A percentile compares a stretch with the other conserved stretches of the same genome.
Conservation (phyloP, 2,113 vertebrate genomes). For the Ophiodon elongatus region DNA sequence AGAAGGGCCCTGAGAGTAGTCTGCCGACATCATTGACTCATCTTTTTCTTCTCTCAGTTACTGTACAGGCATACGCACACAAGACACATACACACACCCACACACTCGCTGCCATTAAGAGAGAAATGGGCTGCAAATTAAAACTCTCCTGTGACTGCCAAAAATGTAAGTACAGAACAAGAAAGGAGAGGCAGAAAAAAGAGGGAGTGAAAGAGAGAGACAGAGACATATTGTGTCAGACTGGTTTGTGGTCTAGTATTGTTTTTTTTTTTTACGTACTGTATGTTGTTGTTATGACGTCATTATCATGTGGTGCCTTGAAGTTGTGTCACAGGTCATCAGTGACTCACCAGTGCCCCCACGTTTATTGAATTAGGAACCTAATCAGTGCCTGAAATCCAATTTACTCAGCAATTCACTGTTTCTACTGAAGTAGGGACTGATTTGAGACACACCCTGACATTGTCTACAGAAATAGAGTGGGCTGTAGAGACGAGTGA, state of each 20-base stretch:
- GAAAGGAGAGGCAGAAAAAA: conserved; percentile 41
- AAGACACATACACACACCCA: conserved; percentile 43
- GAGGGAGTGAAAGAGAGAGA: conserved; percentile 21
- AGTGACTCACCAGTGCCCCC: conserved; percentile 6
- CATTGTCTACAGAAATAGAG: not conserved
- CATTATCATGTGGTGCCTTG: conserved; percentile 7
- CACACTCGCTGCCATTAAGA: conserved; percentile 70
- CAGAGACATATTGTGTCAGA: conserved; percentile 1
- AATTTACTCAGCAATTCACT: conserved; percentile 37
- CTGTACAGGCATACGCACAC: conserved; percentile 49
- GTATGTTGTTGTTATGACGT: not conserved
- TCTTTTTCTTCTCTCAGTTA: conserved; percentile 57
- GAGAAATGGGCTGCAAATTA: conserved; percentile 80
- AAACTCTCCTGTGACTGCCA: conserved; percentile 73
- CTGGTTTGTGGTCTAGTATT: conserved; percentile 26
- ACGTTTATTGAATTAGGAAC: conserved; percentile 28
- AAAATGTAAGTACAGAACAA: conserved; percentile 62
- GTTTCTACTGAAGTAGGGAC: not conserved
- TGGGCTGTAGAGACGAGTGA: not conserved
- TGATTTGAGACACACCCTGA: conserved; percentile 11
- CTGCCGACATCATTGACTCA: conserved; percentile 66
- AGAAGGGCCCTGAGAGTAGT: conserved; percentile 71
- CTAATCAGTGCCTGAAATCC: conserved; percentile 27
- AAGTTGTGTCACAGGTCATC: conserved; percentile 15
- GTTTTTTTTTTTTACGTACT: not conserved